Conservation (phyloP, 2,113 vertebrate genomes). For the Sphyrna mokarran region DNA sequence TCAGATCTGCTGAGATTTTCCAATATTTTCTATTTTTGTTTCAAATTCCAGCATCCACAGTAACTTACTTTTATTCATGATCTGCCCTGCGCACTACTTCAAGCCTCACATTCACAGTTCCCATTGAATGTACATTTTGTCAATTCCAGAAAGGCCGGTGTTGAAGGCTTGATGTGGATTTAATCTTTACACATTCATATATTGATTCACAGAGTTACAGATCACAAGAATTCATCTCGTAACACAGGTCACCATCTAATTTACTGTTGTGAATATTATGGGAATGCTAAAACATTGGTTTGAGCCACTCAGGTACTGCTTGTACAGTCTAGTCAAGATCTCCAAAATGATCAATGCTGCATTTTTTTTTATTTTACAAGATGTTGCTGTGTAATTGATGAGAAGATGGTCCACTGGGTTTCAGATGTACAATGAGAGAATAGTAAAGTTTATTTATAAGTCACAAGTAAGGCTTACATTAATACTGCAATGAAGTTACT, state of each 20-base stretch:
- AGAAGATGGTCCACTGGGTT: background rate
- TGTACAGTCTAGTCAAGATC: background rate
- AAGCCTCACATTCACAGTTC: background rate
- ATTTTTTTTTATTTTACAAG: too few species aligned
- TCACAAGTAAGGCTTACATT: too few species aligned
- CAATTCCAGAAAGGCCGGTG: background rate
- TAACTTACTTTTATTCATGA: background rate
- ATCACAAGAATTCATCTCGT: background rate
- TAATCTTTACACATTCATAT: background rate
- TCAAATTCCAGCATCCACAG: too few species aligned
- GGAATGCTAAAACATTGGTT: background rate
- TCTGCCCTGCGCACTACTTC: background rate
- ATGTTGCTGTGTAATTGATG: background rate
- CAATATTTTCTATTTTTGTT: too few species aligned
- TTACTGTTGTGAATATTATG: background rate
- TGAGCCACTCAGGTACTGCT: background rate
- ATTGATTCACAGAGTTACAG: background rate
- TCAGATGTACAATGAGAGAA: background rate
- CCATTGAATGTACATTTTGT: background rate
- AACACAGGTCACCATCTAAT: background rate
- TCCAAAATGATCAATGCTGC: too few species aligned
- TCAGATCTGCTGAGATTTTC: too few species aligned
- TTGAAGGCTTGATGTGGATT: background rate
- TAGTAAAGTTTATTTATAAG: too few species aligned
- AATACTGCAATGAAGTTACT: too few species aligned